A percentile compares a stretch with the other conserved stretches of the same genome.
Conservation (phyloP, 2,888 invertebrate species). For the Carabus problematicus region DNA sequence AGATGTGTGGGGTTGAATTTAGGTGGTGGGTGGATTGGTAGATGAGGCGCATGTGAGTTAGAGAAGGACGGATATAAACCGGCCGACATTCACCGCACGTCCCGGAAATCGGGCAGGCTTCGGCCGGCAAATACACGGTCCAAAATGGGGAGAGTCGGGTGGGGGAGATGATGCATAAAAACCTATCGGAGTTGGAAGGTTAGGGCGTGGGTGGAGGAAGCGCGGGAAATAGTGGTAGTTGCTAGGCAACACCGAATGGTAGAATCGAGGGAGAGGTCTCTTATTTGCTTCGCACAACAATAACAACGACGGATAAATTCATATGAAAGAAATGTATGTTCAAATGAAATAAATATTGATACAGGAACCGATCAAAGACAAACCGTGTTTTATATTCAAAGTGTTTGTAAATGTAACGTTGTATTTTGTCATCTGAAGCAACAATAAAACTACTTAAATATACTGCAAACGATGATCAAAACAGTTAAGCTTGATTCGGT, state of each 20-base stretch:
- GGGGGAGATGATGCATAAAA: conserved; percentile 51
- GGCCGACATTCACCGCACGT: conserved; percentile 31
- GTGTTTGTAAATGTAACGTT: neutral
- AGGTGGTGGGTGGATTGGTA: conserved; percentile 27
- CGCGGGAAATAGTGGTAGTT: conserved; percentile 49
- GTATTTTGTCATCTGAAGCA: neutral
- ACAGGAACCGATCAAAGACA: neutral
- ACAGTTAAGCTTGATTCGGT: no score
- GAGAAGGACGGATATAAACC: conserved; percentile 46
- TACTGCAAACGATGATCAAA: no score
- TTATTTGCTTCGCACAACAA: conserved; percentile 46
- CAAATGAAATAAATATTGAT: neutral
- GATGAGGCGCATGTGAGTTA: conserved; percentile 8
- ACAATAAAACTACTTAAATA: neutral
- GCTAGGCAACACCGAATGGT: conserved; percentile 49
- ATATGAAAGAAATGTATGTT: conserved; percentile 14
- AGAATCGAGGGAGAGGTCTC: conserved; percentile 16
- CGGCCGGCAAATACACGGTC: conserved; percentile 35
- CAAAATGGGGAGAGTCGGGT: conserved; percentile 56
- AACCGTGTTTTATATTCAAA: no score
- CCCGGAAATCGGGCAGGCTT: conserved; percentile 29
- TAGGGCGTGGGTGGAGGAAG: conserved; percentile 46
- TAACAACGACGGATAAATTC: conserved; percentile 40
- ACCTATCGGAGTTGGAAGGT: conserved; percentile 45
- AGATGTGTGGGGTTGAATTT: no score